These are phyloP conservation scores for Hanleya hanleyi DNA, from an alignment of 2,888 invertebrate genomes.

Conservation along the genomic window DNA sequence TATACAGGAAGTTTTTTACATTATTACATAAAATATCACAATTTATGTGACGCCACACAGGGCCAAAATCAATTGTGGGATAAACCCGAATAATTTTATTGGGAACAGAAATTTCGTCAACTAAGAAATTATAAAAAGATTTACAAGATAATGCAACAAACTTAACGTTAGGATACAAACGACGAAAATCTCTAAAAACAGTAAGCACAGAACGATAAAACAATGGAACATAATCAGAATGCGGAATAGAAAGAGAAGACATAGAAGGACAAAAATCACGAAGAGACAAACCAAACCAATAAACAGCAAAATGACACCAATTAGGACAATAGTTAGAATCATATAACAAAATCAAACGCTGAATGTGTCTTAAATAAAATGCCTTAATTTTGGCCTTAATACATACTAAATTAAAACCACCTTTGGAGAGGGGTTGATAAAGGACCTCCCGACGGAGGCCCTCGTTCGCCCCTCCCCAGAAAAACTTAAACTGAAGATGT, in stretches of 20 bases:
- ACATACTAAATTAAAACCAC: not conserved
- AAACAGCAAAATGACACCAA: not conserved
- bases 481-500: not conserved
- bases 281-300: not conserved
- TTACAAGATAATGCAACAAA: not conserved
- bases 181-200: not conserved
- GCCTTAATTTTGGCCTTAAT: not conserved
- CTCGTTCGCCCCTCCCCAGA: not conserved
- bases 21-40: not conserved
- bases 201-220: not conserved
- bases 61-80: not conserved
- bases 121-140: not conserved
- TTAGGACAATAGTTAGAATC: not conserved
- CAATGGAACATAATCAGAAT: not conserved
- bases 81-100: not conserved
- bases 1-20: not conserved
- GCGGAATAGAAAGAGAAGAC: not conserved
- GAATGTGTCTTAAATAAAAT: not conserved
- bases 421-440: not conserved
- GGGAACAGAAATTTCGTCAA: not conserved
- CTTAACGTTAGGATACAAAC: not conserved
- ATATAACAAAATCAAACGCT: not conserved
- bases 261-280: not conserved
- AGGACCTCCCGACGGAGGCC: not conserved
- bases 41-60: not conserved